These are phyloP conservation scores for Ascaphus truei DNA, from an alignment of 2,113 vertebrate genomes.

Conservation along the genomic window DNA sequence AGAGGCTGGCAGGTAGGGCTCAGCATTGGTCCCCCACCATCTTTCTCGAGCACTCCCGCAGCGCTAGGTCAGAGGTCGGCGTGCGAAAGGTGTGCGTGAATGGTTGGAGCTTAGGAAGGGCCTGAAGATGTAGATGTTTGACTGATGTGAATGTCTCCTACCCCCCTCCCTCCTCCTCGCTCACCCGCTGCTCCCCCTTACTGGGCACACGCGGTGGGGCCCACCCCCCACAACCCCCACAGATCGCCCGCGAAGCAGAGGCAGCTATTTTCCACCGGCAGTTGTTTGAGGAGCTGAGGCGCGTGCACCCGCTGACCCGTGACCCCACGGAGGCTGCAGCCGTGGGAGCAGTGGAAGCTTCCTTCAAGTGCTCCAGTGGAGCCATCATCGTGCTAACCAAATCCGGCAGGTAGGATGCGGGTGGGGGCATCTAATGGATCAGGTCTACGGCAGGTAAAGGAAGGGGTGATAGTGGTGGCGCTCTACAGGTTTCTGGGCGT, in stretches of 20 bases:
- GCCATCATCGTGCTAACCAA: conserved; percentile 96
- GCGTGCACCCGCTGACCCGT: conserved; percentile 83
- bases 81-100: neutral
- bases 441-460: neutral
- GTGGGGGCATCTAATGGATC: neutral
- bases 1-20: conserved; percentile 95
- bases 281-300: conserved; percentile 95
- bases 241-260: conserved; percentile 98
- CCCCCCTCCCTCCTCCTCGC: conserved; percentile 35
- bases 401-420: conserved; percentile 87
- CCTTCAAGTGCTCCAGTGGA: conserved; percentile 96
- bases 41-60: neutral
- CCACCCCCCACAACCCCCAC: conserved; percentile 6
- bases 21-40: conserved; percentile 16
- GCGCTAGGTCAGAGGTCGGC: neutral
- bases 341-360: conserved; percentile 91
- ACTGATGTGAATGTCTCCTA: conserved; percentile 51
- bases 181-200: conserved; percentile 50
- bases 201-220: conserved; percentile 1
- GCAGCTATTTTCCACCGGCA: conserved; percentile 97
- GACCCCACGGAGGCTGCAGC: conserved; percentile 92
- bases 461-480: neutral
- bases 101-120: conserved; percentile 3
- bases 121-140: neutral
- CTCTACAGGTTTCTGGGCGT: neutral